Percentiles rank a stretch among this genome's conserved stretches.
phyloP scores from a whole-genome alignment of 23 tunicate species.

The Corella eumyota region DNA sequence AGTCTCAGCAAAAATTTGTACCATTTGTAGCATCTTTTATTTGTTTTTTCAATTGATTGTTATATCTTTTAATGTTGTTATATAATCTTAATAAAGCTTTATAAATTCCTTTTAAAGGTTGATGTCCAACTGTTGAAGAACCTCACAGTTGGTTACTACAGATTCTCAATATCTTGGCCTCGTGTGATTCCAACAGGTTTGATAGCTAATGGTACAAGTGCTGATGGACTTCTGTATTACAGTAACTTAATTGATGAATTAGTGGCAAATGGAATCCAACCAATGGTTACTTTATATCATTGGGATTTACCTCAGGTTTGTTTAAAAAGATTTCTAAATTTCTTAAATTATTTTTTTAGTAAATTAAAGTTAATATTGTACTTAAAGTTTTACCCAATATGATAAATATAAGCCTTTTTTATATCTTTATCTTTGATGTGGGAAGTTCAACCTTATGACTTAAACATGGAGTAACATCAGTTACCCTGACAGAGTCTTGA shows the following conservation, averaged over 20 bases:
- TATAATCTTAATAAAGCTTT: no score
- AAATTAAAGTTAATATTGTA: neutral
- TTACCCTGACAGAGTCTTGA: no score
- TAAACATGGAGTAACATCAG: no score
- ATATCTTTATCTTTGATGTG: no score
- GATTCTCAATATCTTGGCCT: constrained; percentile 94
- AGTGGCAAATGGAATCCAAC: constrained; percentile 67
- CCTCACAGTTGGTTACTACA: constrained; percentile 55
- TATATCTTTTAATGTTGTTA: no score
- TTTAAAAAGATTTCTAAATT: neutral
- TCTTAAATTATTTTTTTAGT: neutral
- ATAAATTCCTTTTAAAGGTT: neutral
- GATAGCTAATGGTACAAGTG: constrained; percentile 29
- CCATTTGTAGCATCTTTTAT: no score
- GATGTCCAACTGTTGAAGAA: constrained; percentile 68
- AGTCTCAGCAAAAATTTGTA: no score
- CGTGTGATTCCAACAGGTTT: constrained; percentile 83
- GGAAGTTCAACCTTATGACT: no score
- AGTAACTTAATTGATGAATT: constrained; percentile 78
- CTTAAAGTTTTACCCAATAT: no score
- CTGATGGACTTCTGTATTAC: constrained; percentile 76
- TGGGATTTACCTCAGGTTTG: constrained; percentile 98
- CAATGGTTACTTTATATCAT: constrained; percentile 94
- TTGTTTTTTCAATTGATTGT: no score
- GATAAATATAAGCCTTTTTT: no score